Base-by-base conservation (phyloP, 2,797 vertebrate species). In the Merluccius polli region DNA sequence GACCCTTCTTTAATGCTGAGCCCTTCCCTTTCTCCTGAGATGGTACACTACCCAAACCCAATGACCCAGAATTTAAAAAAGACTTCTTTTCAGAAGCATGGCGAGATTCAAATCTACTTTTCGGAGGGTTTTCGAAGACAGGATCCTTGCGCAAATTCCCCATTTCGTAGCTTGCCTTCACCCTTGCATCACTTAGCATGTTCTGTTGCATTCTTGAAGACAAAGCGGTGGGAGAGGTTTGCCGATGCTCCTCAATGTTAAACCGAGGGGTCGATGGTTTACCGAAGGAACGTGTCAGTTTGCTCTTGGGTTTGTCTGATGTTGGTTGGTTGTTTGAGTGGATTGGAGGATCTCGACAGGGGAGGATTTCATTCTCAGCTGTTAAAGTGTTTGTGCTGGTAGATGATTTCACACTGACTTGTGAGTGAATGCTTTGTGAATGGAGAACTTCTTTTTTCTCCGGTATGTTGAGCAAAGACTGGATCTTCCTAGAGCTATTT, bases 61-160 rank as follows among this genome's bases (percentile, higher is more conserved):
- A 41, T 1, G 32, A 9, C n/a, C 8, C 1, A 0, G 73, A 5
- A 48, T 48, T 71, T 4, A 71, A 16, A 13, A 85, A 67, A 7
- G 75, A 75, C 88, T 93, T 92, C 79, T 90, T 86, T 74, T 98
- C 96, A 4, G 93, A 77, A 18, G 93, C 94, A 79, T 86, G 94
- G 82, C 96, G 94, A 0, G 95, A 94, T 79, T 99, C 97, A 85
- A 94, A 97, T 75, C 95, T 95, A 86, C 95, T 98, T 59, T 96
- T 96, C 63, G 95, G 78, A 3, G 93, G 92, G 52, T 85, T 93
- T 35, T 95, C 94, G 0, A 77, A 77, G 32, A 90, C 81, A 27
- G 86, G 89, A 72, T 93, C 83, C 71, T 90, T 93, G 33, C 87
- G 83, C 29, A 85, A 83, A 77, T 91, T 90, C 9, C 33, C 73